Base-by-base conservation (phyloP, 2,797 vertebrate genomes). In the Ispidina lecontei region DNA sequence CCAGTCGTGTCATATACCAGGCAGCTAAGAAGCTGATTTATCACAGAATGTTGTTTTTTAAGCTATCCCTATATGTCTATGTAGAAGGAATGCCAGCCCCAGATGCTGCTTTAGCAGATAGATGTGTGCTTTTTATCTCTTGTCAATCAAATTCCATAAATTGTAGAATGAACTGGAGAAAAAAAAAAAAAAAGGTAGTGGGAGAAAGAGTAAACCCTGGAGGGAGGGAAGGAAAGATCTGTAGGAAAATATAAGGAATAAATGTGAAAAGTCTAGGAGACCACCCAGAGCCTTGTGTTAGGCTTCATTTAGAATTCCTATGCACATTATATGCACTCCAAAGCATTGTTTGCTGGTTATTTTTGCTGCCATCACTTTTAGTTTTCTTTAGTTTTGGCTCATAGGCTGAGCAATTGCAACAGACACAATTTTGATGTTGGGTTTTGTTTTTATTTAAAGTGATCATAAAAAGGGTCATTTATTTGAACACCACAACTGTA, bases 131-230 rank as follows among this genome's bases (percentile, higher is more conserved):
- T 67, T 84, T 89, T 86, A 79, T 80, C 22, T 87, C 85, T 52
- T 26, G 19, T 92, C 91, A 91, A 82, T 94, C 93, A 96, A 90
- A 91, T 74, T 55, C 83, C 64, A 69, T 88, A 95, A 95, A 84
- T 55, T 71, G 81, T 77, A 94, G 54, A 88, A 84, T 33, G 68
- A 91, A 83, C 60, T 64, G 71, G 62, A 43, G n/a, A 37, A 37
- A 37, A 37, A 88, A 86, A 46, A 82, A 82, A 43, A 68, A 90
- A 94, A 82, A 37, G 46, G 29, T 74, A 84, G 77, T 58, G 68
- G 74, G 64, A 55, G 82, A 79, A 87, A 79, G n/a, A 56, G 33
- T 58, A 88, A 91, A 90, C 54, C 58, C 80, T 54, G 46, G n/a
- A 90, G 86, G 26, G 51, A 84, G 41, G 16, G 35, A 89, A 75